Conservation (phyloP, 35 echinoderm and acorn worm species). For the Patiria miniata region DNA sequence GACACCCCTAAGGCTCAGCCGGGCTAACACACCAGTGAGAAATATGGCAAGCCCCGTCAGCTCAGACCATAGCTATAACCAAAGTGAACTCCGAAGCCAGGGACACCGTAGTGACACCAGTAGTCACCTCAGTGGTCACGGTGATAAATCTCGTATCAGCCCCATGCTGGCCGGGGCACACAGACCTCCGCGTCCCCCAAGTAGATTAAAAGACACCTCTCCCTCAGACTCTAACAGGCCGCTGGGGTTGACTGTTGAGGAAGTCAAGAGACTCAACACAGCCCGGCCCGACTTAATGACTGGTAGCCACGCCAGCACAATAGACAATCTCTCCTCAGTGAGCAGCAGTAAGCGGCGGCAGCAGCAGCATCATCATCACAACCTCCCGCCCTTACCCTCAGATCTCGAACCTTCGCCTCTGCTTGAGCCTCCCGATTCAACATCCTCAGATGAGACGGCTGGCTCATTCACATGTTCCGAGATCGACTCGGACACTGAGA, state of each 20-base stretch:
- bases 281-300: constrained; percentile 80
- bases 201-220: constrained; percentile 56
- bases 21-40: constrained; percentile 28
- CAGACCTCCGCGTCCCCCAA: constrained; percentile 33
- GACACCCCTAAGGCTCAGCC: constrained; percentile 14
- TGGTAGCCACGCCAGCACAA: constrained; percentile 94
- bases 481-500: constrained; percentile 71
- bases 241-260: constrained; percentile 87
- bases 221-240: constrained; percentile 25
- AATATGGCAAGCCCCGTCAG: constrained; percentile 15
- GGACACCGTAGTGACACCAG: constrained; percentile 73
- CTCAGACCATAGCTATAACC: constrained; percentile 22
- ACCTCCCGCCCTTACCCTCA: constrained; percentile 43
- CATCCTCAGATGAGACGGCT: constrained; percentile 81
- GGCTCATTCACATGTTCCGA: constrained; percentile 99
- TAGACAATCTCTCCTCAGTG: constrained; percentile 86
- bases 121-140: constrained; percentile 63
- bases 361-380: background rate
- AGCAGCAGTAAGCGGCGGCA: constrained; percentile 49
- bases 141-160: constrained; percentile 47
- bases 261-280: constrained; percentile 85
- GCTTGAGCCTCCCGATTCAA: constrained; percentile 80
- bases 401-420: constrained; percentile 57
- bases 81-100: constrained; percentile 87
- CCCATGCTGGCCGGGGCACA: constrained; percentile 3